Evolutionary conservation across 2,797 vertebrate species (phyloP), one percentile per base, ranked within the genome.

Genomic region (Danio albolineatus): DNA sequence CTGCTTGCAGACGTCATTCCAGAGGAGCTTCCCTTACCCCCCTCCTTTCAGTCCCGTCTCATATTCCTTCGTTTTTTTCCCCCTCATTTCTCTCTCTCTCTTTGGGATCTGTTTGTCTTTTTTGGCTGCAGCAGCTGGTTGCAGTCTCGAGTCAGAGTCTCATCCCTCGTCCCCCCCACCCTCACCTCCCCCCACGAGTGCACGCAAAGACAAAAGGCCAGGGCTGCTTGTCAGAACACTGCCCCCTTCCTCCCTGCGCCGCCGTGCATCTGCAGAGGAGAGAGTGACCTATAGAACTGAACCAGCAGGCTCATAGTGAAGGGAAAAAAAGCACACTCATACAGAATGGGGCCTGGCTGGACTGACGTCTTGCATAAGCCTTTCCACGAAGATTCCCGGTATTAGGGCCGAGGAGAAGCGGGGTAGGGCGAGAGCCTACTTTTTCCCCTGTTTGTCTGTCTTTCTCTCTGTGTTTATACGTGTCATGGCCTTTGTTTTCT

Each of bases 201-300:
- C 62, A 72, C 73, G 82, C 66, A 72, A 76, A 95, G 88, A 94
- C 94, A 95, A 95, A 94, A 93, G 93, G 93, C 94, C 94, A 88
- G 91, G 87, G 91, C 87, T 76, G 90, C 87, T 89, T 90, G 91
- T 91, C 90, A 89, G 69, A 94, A 93, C 89, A 91, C 91, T 92
- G 92, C 90, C 93, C 91, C 90, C 91, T 91, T 89, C 83, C 89
- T 90, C 89, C 88, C 87, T 86, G 87, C 83, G 88, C 80, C 46
- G 83, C 83, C 85, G 73, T 86, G 86, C 85, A 87, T 86, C 82
- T 84, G 88, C 78, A 89, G 76, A 85, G 88, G 82, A 81, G 39
- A 89, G 90, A 89, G 91, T 87, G 88, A 91, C 88, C 88, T 86
- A 91, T 87, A 90, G 88, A 89, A 82, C 83, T 87, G 85, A 89